phyloP scores from a whole-genome alignment of 2,888 invertebrate genomes.

The Trachelus iudaicus region DNA sequence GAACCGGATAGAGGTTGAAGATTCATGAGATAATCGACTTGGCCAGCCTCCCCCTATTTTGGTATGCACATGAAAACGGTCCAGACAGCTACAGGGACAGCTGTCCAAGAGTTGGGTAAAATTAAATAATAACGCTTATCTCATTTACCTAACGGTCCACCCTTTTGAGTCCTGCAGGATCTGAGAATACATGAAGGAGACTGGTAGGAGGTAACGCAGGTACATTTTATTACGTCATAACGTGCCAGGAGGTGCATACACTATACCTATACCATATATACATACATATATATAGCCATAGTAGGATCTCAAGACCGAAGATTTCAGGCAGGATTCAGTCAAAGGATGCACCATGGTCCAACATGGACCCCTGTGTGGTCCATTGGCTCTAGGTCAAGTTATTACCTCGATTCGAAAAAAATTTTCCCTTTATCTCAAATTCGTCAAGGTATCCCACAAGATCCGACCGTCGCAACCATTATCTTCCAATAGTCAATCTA shows the following conservation, averaged over 20 bases:
- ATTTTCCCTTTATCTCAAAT: constrained; percentile 24
- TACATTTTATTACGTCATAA: constrained; percentile 51
- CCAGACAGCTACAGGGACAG: not conserved
- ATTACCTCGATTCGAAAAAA: constrained; percentile 32
- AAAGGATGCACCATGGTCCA: constrained; percentile 32
- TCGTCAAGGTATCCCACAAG: not conserved
- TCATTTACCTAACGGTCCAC: constrained; percentile 41
- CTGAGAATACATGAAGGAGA: constrained; percentile 23
- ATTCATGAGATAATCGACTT: no score
- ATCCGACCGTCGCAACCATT: not conserved
- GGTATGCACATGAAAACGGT: not conserved
- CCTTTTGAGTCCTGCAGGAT: constrained; percentile 35
- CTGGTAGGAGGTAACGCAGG: constrained; percentile 20
- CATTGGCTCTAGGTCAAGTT: constrained; percentile 35
- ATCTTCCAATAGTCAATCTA: not conserved
- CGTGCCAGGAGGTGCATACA: constrained; percentile 40
- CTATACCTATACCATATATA: not conserved
- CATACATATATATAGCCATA: not conserved
- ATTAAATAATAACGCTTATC: constrained; percentile 45
- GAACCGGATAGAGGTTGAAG: not conserved
- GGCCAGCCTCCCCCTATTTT: constrained; percentile 21
- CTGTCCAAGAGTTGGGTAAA: constrained; percentile 37
- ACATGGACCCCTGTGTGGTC: constrained; percentile 43
- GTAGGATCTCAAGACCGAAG: not conserved
- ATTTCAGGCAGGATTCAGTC: constrained; percentile 12